A percentile compares a stretch with the other conserved stretches of the same genome.
Conservation (phyloP, 1,140 invertebrate genomes). For the Bombus pyrosoma region DNA sequence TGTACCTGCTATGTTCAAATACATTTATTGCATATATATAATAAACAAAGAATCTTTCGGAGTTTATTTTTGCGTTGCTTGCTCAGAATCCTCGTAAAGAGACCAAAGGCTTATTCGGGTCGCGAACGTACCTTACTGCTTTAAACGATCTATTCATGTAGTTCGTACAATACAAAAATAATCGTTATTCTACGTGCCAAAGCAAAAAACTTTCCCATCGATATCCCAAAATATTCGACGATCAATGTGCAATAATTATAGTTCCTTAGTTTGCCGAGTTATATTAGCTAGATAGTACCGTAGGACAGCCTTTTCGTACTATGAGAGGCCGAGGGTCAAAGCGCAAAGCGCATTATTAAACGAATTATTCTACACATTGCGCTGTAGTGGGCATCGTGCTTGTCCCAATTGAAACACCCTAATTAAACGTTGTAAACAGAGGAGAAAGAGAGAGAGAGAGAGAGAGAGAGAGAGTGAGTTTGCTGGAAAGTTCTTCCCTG, state of each 20-base stretch:
- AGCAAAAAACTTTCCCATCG: not conserved
- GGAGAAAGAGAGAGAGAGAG: too few relatives aligned
- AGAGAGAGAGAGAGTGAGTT: not conserved
- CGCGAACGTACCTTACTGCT: not conserved
- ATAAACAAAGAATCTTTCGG: not conserved
- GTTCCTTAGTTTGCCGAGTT: not conserved
- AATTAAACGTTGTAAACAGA: slow-evolving; percentile 41
- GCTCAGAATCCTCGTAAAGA: not conserved
- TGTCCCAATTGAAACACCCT: slow-evolving; percentile 4
- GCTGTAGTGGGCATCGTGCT: too few relatives aligned
- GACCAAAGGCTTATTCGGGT: not conserved
- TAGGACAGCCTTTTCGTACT: not conserved
- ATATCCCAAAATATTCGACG: not conserved
- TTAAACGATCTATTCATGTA: not conserved
- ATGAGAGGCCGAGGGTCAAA: too few relatives aligned
- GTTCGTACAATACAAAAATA: not conserved
- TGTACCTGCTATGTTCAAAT: too few relatives aligned
- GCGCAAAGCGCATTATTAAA: not conserved
- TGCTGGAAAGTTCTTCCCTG: not conserved
- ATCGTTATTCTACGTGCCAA: not conserved
- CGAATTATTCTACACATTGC: not conserved
- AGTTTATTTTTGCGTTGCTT: not conserved
- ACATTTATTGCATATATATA: too few relatives aligned
- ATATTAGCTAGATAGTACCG: not conserved
- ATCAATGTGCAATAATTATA: not conserved